Percentiles rank a stretch among this genome's conserved stretches.
Conservation (phyloP, 2,797 vertebrate species). For the Anguilla anguilla region DNA sequence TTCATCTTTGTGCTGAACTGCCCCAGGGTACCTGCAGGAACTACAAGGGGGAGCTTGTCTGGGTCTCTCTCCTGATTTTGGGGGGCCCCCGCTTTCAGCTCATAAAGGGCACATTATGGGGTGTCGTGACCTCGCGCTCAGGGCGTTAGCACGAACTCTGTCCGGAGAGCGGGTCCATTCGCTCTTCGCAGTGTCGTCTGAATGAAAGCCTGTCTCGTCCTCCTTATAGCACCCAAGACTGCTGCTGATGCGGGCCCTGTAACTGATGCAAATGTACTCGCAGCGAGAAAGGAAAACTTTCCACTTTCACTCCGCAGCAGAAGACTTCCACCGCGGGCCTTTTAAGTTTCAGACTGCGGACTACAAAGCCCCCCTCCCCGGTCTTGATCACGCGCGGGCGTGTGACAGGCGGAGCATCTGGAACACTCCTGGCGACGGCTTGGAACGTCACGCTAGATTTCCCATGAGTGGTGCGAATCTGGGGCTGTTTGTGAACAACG, state of each 20-base stretch:
- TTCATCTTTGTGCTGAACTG: constrained; percentile 15
- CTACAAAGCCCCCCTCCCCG: constrained; percentile 13
- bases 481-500: background rate
- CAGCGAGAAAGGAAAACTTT: background rate
- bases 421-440: background rate
- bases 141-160: background rate
- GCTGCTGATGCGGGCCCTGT: background rate
- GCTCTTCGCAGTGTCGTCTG: background rate
- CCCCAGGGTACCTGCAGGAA: background rate
- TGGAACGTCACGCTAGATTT: background rate
- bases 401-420: background rate
- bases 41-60: constrained; percentile 29
- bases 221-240: background rate
- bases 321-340: constrained; percentile 2
- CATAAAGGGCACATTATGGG: constrained; percentile 35
- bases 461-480: background rate
- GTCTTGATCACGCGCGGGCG: constrained; percentile 4
- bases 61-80: constrained; percentile 21
- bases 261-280: constrained; percentile 32
- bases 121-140: constrained; percentile 19
- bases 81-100: background rate
- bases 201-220: background rate
- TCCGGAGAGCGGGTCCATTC: background rate
- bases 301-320: background rate
- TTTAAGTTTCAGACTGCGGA: constrained; percentile 20